Percentiles rank a stretch among this genome's conserved stretches.
Conservation (phyloP, 2,888 invertebrate species). For the Diaprepes abbreviatus region DNA sequence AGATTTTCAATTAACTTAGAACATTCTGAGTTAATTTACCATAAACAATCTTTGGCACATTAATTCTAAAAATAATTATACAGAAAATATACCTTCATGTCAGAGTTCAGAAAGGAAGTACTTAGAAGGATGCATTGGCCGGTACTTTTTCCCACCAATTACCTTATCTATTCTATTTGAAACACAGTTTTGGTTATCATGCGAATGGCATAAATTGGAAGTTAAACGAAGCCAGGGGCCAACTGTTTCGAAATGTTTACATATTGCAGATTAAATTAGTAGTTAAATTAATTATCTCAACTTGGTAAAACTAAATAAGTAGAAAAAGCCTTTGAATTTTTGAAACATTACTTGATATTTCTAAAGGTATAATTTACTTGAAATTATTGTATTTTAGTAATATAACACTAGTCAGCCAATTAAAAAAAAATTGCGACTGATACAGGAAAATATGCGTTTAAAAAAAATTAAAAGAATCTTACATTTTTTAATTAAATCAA, state of each 20-base stretch:
- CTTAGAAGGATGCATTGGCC: slow-evolving; percentile 14
- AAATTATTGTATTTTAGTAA: no score
- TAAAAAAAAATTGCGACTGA: no score
- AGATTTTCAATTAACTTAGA: slow-evolving; percentile 3
- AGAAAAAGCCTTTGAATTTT: no score
- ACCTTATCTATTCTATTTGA: slow-evolving; percentile 23
- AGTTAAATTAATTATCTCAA: background rate
- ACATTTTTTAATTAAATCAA: no score
- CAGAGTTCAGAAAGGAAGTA: slow-evolving; percentile 19
- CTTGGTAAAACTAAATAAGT: no score
- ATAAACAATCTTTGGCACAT: slow-evolving; percentile 10
- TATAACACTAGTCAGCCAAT: no score
- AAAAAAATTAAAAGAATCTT: no score
- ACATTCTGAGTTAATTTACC: slow-evolving; percentile 14
- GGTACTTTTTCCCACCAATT: slow-evolving; percentile 25
- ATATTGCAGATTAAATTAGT: background rate
- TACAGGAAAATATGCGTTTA: no score
- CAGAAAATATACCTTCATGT: slow-evolving; percentile 13
- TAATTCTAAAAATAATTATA: slow-evolving; percentile 18
- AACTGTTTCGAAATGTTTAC: background rate
- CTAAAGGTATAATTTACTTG: no score
- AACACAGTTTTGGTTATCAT: slow-evolving; percentile 21
- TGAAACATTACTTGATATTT: no score
- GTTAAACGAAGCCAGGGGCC: slow-evolving; percentile 7
- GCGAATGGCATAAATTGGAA: background rate